These are phyloP conservation scores for Synchiropus splendidus DNA, from an alignment of 2,113 vertebrate genomes.

Conservation along the genomic window DNA sequence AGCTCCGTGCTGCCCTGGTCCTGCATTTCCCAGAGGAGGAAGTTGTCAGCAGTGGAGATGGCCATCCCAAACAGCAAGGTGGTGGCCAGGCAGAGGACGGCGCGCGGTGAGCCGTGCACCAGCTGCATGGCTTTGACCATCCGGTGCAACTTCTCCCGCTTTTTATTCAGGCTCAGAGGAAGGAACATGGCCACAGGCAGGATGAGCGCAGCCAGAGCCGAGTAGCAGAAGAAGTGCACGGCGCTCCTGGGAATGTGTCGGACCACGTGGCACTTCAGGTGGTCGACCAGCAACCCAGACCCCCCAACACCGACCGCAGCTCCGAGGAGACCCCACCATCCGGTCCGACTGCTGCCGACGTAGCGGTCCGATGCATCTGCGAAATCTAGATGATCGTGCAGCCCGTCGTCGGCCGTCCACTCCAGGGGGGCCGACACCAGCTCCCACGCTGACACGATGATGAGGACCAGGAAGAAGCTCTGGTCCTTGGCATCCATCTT, in stretches of 20 bases:
- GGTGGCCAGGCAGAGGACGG: conserved; percentile 63
- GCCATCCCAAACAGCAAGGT: conserved; percentile 55
- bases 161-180: conserved; percentile 63
- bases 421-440: conserved; percentile 61
- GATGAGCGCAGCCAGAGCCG: conserved; percentile 33
- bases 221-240: conserved; percentile 72
- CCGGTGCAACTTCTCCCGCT: conserved; percentile 29
- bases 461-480: conserved; percentile 70
- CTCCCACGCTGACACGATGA: conserved; percentile 69
- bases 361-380: conserved; percentile 75
- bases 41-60: conserved; percentile 64
- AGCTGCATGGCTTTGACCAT: conserved; percentile 66
- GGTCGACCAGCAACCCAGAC: conserved; percentile 61
- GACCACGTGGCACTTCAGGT: conserved; percentile 56
- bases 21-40: conserved; percentile 85
- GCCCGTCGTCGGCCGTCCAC: conserved; percentile 71
- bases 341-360: conserved; percentile 22
- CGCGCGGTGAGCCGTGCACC: conserved; percentile 57
- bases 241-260: conserved; percentile 21
- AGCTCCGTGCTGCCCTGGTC: conserved; percentile 70
- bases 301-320: conserved; percentile 57
- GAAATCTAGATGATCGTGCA: conserved; percentile 82
- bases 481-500: conserved; percentile 55
- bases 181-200: conserved; percentile 52
- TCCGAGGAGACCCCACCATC: conserved; percentile 70